These are phyloP conservation scores for Bombus soroeensis DNA, from an alignment of 1,140 invertebrate species.

Conservation along the genomic window DNA sequence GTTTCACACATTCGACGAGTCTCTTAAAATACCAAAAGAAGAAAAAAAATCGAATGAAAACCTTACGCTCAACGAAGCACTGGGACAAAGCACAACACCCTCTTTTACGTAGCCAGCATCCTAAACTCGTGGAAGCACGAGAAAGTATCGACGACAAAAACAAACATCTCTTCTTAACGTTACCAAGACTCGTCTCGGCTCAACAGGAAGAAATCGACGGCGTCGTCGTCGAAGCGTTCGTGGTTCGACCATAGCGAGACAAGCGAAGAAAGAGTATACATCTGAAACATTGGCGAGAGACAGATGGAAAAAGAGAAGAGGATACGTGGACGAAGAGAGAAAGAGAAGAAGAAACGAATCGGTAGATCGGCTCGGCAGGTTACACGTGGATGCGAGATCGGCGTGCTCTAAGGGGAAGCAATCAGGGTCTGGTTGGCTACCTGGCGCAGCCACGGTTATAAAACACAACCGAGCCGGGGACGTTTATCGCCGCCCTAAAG, in stretches of 20 bases:
- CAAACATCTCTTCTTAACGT: neutral
- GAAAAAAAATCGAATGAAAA: too few relatives aligned
- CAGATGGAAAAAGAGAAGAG: neutral
- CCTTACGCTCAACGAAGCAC: neutral
- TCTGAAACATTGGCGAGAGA: neutral
- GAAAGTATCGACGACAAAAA: neutral
- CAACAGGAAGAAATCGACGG: neutral
- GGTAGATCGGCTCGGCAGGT: constrained; percentile 27
- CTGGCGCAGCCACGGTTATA: constrained; percentile 48
- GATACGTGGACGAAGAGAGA: neutral
- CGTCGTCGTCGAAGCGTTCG: neutral
- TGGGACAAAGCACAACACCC: neutral
- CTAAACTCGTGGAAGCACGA: neutral
- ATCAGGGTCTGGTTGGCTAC: constrained; percentile 46
- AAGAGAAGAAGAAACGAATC: constrained; percentile 8
- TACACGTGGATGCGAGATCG: constrained; percentile 9
- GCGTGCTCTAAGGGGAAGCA: constrained; percentile 29
- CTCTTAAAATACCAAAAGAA: too few relatives aligned
- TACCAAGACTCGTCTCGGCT: neutral
- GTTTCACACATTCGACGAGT: too few relatives aligned
- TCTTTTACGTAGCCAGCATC: too few relatives aligned
- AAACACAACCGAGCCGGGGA: constrained; percentile 49
- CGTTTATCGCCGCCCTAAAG: constrained; percentile 69
- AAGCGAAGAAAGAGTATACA: neutral
- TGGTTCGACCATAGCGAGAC: neutral